Conservation (phyloP, 2,797 vertebrate species). For the Sternotherus odoratus region DNA sequence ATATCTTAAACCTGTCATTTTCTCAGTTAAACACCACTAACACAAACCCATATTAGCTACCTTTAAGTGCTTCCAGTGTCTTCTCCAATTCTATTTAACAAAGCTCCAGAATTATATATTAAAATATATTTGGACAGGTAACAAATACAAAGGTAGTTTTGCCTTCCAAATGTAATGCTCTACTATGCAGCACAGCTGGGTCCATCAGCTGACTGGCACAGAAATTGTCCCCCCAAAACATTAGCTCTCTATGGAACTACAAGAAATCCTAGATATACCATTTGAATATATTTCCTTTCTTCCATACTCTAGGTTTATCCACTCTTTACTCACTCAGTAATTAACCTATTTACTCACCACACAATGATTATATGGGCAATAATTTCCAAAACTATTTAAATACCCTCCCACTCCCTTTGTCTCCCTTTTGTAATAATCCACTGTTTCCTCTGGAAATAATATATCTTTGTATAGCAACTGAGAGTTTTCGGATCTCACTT, state of each 20-base stretch:
- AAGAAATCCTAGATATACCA: neutral
- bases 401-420: neutral
- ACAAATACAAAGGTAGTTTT: too few relatives aligned
- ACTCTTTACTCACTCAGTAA: neutral
- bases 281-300: neutral
- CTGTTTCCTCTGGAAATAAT: neutral
- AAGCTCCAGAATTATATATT: neutral
- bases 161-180: neutral
- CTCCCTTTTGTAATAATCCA: neutral
- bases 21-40: neutral
- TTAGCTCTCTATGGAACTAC: neutral
- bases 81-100: neutral
- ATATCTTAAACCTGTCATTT: neutral
- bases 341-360: neutral
- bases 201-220: neutral
- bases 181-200: neutral
- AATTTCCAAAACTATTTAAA: neutral
- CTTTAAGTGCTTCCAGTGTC: neutral
- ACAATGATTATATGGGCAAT: neutral
- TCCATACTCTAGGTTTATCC: neutral
- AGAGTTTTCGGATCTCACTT: neutral
- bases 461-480: neutral
- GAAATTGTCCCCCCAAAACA: neutral
- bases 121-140: too few relatives aligned
- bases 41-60: neutral